These are phyloP conservation scores for Mastomys coucha DNA, from an alignment of 2,113 vertebrate genomes.

Conservation along the genomic window DNA sequence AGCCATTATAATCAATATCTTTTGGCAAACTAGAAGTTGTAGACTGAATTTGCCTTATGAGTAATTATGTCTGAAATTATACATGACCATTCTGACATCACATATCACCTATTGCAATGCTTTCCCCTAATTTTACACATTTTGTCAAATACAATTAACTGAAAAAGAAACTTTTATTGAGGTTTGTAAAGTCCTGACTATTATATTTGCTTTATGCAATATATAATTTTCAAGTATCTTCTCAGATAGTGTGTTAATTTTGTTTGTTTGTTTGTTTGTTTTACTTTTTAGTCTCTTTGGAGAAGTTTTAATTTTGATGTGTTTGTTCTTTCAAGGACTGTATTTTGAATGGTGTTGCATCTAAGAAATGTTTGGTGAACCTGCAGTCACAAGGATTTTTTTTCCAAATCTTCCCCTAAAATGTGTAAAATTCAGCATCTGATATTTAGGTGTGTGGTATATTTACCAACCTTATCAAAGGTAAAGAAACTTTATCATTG, in stretches of 20 bases:
- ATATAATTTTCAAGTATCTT: background rate
- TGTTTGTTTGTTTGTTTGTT: background rate
- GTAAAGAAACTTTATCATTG: background rate
- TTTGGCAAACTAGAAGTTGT: background rate
- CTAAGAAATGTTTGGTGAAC: background rate
- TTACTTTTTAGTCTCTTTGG: background rate
- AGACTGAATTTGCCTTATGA: background rate
- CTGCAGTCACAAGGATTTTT: background rate
- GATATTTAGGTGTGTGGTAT: background rate
- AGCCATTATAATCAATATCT: background rate
- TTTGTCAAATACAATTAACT: background rate
- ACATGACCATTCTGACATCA: background rate
- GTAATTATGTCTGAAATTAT: background rate
- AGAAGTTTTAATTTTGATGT: background rate
- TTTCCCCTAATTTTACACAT: background rate
- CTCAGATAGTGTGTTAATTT: background rate
- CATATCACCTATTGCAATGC: background rate
- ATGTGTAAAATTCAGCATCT: background rate
- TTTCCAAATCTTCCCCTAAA: background rate
- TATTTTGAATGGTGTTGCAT: background rate
- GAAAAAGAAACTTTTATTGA: background rate
- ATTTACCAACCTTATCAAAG: background rate
- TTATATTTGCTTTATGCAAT: background rate
- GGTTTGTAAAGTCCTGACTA: background rate
- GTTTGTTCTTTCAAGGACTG: background rate